phyloP scores from a whole-genome alignment of 2,888 invertebrate species.

The Callimorpha dominula region DNA sequence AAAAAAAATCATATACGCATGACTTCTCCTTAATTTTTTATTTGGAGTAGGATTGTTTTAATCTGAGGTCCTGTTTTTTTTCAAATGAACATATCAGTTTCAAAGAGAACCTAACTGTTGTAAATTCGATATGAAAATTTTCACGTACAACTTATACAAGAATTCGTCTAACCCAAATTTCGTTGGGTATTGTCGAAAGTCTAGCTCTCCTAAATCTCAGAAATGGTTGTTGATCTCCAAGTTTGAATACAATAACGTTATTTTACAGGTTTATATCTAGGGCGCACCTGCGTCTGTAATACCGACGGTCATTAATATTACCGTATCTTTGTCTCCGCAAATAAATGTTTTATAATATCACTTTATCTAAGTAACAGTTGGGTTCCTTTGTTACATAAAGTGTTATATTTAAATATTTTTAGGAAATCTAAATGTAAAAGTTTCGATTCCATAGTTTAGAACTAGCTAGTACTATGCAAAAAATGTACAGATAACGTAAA shows the following conservation, averaged over 20 bases:
- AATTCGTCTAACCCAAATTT: not conserved
- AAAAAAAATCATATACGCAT: too few relatives aligned
- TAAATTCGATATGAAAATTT: too few relatives aligned
- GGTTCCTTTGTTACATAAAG: not conserved
- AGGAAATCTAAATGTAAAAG: not conserved
- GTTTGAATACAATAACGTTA: constrained; percentile 19
- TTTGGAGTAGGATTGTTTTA: too few relatives aligned
- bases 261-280: constrained; percentile 18
- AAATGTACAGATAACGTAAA: too few relatives aligned
- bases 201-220: not conserved
- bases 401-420: not conserved
- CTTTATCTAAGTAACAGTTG: constrained; percentile 1
- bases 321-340: constrained; percentile 20
- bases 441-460: too few relatives aligned
- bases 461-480: too few relatives aligned
- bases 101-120: too few relatives aligned
- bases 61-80: too few relatives aligned
- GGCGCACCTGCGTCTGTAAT: constrained; percentile 35
- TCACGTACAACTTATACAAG: not conserved
- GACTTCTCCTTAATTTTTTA: too few relatives aligned
- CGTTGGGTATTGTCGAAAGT: not conserved
- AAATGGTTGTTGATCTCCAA: constrained; percentile 17
- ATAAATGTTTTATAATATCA: constrained; percentile 39
- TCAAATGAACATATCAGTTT: too few relatives aligned
- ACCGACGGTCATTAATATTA: constrained; percentile 20